Percentiles rank a stretch among this genome's conserved stretches.
Conservation (phyloP, 2,113 vertebrate species). For the Serranochromis macrocephalus region DNA sequence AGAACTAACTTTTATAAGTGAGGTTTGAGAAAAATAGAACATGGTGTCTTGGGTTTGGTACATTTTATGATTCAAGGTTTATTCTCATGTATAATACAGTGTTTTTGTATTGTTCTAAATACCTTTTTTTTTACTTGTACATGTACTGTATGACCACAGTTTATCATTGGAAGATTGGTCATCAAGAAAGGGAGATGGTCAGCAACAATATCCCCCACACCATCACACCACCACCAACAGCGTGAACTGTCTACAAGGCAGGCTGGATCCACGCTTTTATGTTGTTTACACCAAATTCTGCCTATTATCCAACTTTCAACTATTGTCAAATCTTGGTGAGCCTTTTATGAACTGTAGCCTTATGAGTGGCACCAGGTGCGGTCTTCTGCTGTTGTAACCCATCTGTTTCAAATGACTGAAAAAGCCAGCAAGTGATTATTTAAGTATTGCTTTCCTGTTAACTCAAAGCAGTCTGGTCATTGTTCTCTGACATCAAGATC, state of each 20-base stretch:
- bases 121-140: rapidly evolving
- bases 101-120: background rate
- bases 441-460: background rate
- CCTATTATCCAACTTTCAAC: background rate
- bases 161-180: background rate
- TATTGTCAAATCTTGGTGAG: background rate
- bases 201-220: background rate
- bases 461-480: background rate
- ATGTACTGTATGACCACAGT: background rate
- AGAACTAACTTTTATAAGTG: background rate
- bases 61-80: background rate
- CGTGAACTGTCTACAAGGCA: rapidly evolving
- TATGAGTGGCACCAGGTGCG: background rate
- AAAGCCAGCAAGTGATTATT: background rate
- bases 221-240: background rate
- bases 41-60: background rate
- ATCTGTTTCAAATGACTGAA: background rate
- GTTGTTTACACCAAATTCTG: background rate
- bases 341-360: background rate
- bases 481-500: background rate
- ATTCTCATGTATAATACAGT: rapidly evolving
- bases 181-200: background rate
- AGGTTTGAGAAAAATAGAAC: background rate
- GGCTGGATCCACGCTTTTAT: background rate
- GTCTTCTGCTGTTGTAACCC: background rate